Conservation (phyloP, 2,113 vertebrate species). For the Athene cunicularia region DNA sequence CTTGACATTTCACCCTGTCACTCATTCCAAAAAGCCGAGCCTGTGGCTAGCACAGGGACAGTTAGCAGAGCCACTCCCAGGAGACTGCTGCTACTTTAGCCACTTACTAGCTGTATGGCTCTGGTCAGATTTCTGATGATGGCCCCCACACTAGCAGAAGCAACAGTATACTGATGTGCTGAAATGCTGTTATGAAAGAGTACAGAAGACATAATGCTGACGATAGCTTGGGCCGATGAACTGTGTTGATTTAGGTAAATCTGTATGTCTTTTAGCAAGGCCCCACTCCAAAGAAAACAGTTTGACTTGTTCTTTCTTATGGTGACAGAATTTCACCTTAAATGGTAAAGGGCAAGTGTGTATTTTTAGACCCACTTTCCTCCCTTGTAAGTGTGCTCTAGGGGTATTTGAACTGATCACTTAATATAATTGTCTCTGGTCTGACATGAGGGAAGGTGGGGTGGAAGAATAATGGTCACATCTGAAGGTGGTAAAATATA, state of each 20-base stretch:
- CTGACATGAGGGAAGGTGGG: not conserved
- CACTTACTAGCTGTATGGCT: not conserved
- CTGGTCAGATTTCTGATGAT: not conserved
- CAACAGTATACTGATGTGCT: not conserved
- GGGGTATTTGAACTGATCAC: not conserved
- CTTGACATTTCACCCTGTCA: not conserved
- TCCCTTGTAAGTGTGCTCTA: not conserved
- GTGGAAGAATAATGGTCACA: not conserved
- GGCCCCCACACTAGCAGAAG: not conserved
- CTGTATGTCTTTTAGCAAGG: not conserved
- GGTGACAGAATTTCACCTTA: not conserved
- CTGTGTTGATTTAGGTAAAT: not conserved
- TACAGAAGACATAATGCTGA: not conserved
- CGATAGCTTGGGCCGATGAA: not conserved
- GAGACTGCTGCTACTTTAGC: not conserved
- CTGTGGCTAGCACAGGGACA: not conserved
- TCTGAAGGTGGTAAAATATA: not conserved
- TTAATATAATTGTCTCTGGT: not conserved
- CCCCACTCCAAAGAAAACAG: not conserved
- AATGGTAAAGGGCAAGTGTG: not conserved
- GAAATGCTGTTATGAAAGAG: not conserved
- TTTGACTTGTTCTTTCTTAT: not conserved
- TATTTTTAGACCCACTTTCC: not conserved
- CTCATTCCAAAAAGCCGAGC: accelerated
- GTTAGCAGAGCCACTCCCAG: not conserved